phyloP scores from a whole-genome alignment of 2,113 vertebrate species.

The Malaclemys terrapin region DNA sequence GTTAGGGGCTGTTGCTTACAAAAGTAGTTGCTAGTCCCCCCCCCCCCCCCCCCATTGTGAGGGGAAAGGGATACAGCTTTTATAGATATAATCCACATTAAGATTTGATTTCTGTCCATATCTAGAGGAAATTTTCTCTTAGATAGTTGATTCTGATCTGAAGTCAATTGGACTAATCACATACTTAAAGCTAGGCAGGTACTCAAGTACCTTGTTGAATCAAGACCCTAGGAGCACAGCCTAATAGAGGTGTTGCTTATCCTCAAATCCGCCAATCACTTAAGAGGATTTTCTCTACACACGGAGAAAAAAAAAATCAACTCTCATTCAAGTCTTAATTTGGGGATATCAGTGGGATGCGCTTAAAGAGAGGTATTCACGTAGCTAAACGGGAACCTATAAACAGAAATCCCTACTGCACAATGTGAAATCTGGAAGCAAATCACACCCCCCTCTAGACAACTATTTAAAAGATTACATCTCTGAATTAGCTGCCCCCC shows the following conservation, averaged over 20 bases:
- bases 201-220: neutral
- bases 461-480: neutral
- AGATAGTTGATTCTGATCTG: neutral
- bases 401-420: neutral
- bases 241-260: neutral
- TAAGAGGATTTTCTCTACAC: neutral
- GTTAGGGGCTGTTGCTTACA: rapidly evolving
- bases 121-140: neutral
- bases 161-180: neutral
- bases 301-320: neutral
- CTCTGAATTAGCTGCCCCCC: neutral
- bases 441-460: neutral
- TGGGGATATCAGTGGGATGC: neutral
- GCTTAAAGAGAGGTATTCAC: neutral
- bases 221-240: neutral
- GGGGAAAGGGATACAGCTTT: neutral
- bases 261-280: neutral
- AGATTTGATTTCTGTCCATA: neutral
- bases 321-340: neutral
- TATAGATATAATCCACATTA: neutral
- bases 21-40: neutral
- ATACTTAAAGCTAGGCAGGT: neutral
- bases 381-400: neutral
- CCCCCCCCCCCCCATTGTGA: neutral
- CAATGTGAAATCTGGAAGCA: neutral